These are phyloP conservation scores for Mycteria americana DNA, from an alignment of 2,797 vertebrate species.

Conservation along the genomic window DNA sequence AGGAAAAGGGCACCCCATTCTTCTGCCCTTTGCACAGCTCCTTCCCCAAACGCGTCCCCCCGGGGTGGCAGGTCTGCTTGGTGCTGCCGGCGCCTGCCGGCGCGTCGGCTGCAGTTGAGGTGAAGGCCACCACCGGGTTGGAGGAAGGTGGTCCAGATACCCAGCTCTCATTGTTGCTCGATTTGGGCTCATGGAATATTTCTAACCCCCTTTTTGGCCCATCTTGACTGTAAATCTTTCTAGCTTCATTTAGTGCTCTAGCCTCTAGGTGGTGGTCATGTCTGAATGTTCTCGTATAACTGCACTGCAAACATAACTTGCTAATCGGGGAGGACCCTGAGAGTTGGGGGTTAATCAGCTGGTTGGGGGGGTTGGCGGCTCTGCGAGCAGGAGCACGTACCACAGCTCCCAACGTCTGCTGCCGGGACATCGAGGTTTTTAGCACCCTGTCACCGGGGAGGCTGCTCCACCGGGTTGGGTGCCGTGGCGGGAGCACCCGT, in stretches of 20 bases:
- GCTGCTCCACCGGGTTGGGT: background rate
- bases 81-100: background rate
- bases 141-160: background rate
- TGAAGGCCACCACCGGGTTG: background rate
- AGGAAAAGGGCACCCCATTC: background rate
- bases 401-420: background rate
- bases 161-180: fast-evolving
- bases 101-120: background rate
- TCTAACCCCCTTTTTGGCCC: background rate
- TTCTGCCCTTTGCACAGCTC: background rate
- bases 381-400: fast-evolving
- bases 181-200: background rate
- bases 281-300: background rate
- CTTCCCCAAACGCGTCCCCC: background rate
- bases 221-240: background rate
- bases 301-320: background rate
- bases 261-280: slow-evolving; percentile 11
- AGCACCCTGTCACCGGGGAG: background rate
- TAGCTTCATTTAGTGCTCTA: background rate
- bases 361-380: fast-evolving
- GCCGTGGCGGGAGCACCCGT: background rate
- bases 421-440: background rate
- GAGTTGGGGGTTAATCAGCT: background rate
- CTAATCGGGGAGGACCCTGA: background rate
- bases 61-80: background rate